phyloP scores from a whole-genome alignment of 2,888 invertebrate species.

The Panopea generosa region DNA sequence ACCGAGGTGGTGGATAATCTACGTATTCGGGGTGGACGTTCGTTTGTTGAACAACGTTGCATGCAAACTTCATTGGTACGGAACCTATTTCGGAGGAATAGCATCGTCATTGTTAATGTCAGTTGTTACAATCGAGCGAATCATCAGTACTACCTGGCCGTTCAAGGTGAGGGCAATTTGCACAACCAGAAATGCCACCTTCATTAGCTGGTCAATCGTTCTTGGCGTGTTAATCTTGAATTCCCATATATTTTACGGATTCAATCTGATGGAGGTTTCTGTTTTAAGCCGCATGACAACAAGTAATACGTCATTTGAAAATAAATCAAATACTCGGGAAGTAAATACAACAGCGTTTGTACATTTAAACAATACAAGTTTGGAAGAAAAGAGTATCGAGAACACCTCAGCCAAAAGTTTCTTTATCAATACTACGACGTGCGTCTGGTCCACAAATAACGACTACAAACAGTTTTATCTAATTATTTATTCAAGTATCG shows the following conservation, averaged over 20 bases:
- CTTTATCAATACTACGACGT: neutral
- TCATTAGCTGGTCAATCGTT: neutral
- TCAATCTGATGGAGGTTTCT: neutral
- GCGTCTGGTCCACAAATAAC: conserved; percentile 3
- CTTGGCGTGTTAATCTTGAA: neutral
- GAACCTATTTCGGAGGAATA: neutral
- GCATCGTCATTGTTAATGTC: neutral
- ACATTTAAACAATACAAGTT: too few species aligned
- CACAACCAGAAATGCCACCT: conserved; percentile 1
- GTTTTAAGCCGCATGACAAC: too few species aligned
- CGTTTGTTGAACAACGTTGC: neutral
- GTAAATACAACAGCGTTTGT: too few species aligned
- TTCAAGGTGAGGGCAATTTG: conserved; percentile 5
- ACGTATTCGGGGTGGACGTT: conserved; percentile 17
- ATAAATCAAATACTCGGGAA: too few species aligned
- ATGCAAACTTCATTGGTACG: conserved; percentile 27
- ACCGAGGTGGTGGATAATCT: conserved; percentile 35
- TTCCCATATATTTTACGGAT: too few species aligned
- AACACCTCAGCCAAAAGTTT: neutral
- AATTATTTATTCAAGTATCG: neutral
- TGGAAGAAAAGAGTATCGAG: too few species aligned
- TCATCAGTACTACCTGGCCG: conserved; percentile 13
- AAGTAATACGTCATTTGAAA: too few species aligned
- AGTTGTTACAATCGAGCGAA: conserved; percentile 14
- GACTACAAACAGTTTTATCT: conserved; percentile 1